Percentiles rank a stretch among this genome's conserved stretches.
Conservation (phyloP, 1,140 invertebrate species). For the Agrypnia vestita region DNA sequence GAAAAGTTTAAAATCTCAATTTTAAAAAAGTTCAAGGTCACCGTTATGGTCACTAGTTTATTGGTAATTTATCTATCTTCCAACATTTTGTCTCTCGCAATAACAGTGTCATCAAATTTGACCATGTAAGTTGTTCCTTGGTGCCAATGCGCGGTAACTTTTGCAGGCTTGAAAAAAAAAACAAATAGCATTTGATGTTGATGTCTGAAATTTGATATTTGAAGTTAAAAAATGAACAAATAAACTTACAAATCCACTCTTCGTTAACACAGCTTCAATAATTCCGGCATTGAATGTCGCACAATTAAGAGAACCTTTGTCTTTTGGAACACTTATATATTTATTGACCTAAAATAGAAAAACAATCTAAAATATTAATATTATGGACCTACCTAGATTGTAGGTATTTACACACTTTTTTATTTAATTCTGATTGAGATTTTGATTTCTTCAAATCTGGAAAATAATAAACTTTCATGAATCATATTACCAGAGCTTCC, state of each 20-base stretch:
- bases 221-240: not conserved
- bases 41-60: not conserved
- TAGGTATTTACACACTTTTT: too few species aligned
- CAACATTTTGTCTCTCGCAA: constrained; percentile 92
- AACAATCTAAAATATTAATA: constrained; percentile 8
- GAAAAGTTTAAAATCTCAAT: not conserved
- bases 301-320: constrained; percentile 97
- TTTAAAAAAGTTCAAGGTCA: too few species aligned
- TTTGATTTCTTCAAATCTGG: too few species aligned
- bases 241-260: constrained; percentile 94
- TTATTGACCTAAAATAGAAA: constrained; percentile 79
- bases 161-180: constrained; percentile 86
- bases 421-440: too few species aligned
- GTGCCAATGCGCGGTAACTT: constrained; percentile 98
- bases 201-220: too few species aligned
- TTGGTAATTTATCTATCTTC: constrained; percentile 77
- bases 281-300: constrained; percentile 99
- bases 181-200: too few species aligned
- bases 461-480: not conserved
- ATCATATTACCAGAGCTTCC: constrained; percentile 86
- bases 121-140: constrained; percentile 99
- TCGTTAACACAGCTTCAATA: constrained; percentile 95
- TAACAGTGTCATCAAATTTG: constrained; percentile 97
- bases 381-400: too few species aligned
- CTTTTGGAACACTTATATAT: constrained; percentile 98